Percentiles rank a stretch among this genome's conserved stretches.
Evolutionary conservation across 2,797 vertebrate species (phyloP).

Genomic region (Pipistrellus pygmaeus): DNA sequence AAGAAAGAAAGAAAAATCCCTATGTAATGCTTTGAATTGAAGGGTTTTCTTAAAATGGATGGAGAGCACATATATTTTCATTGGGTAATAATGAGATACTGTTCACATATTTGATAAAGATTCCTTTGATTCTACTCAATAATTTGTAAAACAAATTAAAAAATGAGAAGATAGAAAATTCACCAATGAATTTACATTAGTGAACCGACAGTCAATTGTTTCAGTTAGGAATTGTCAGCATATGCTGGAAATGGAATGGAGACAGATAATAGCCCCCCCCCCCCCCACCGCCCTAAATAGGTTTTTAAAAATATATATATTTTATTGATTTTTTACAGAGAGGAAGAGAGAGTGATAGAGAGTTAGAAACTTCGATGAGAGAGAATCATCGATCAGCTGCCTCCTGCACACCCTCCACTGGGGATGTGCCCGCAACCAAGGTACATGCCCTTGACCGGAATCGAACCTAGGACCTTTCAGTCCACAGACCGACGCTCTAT

Average conservation of each 20-base stretch:
- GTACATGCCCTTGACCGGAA: too few relatives aligned
- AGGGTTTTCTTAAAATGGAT: neutral
- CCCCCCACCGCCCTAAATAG: too few relatives aligned
- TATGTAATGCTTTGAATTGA: neutral
- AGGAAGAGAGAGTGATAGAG: too few relatives aligned
- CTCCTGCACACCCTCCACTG: too few relatives aligned
- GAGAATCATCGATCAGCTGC: too few relatives aligned
- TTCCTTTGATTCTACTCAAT: neutral
- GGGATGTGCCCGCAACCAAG: too few relatives aligned
- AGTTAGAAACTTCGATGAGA: too few relatives aligned
- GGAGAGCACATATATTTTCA: neutral
- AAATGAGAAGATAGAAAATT: neutral
- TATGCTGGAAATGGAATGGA: neutral
- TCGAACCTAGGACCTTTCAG: too few relatives aligned
- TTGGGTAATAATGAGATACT: neutral
- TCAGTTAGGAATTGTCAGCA: neutral
- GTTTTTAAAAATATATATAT: too few relatives aligned
- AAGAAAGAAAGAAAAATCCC: neutral
- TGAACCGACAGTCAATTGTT: neutral
- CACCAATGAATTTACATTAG: neutral
- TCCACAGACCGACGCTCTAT: too few relatives aligned
- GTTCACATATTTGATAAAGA: neutral
- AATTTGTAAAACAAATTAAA: constrained; percentile 19
- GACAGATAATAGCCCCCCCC: neutral
- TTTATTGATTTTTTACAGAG: too few relatives aligned